Evolutionary conservation across 1,140 invertebrate genomes (phyloP).

Genomic region (Pentalonia nigronervosa): DNA sequence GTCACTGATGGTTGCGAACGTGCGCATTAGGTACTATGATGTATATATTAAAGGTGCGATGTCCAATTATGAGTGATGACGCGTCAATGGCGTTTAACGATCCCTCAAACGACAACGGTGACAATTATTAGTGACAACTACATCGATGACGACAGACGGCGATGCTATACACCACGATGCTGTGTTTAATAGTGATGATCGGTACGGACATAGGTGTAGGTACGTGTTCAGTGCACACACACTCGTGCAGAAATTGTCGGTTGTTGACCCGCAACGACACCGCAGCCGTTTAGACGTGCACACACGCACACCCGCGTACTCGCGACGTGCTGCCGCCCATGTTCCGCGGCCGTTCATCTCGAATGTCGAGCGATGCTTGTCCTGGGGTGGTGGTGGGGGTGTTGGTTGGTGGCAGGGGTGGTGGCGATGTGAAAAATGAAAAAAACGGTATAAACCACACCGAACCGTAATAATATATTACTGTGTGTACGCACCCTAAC

Average conservation of each 20-base stretch:
- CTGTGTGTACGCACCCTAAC: not conserved
- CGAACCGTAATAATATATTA: not conserved
- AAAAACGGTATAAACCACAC: not conserved
- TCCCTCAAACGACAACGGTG: too few relatives aligned
- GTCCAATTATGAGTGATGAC: too few relatives aligned
- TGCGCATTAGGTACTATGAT: too few relatives aligned
- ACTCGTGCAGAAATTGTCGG: not conserved
- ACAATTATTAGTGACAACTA: too few relatives aligned
- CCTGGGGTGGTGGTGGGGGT: too few relatives aligned
- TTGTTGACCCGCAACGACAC: slow-evolving; percentile 24
- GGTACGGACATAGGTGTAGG: not conserved
- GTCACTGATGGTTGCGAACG: not conserved
- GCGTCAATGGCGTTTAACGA: too few relatives aligned
- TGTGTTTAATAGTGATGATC: not conserved
- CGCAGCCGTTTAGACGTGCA: not conserved
- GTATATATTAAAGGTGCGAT: too few relatives aligned
- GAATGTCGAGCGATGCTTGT: not conserved
- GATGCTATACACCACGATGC: not conserved
- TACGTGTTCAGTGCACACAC: not conserved
- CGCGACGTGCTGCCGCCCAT: not conserved
- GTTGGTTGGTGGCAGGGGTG: not conserved
- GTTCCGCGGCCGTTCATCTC: slow-evolving; percentile 24
- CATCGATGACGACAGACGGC: too few relatives aligned
- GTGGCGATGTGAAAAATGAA: not conserved
- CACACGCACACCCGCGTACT: not conserved